These are phyloP conservation scores for Jordanella pulchra DNA, from an alignment of 2,797 vertebrate genomes.

Conservation along the genomic window DNA sequence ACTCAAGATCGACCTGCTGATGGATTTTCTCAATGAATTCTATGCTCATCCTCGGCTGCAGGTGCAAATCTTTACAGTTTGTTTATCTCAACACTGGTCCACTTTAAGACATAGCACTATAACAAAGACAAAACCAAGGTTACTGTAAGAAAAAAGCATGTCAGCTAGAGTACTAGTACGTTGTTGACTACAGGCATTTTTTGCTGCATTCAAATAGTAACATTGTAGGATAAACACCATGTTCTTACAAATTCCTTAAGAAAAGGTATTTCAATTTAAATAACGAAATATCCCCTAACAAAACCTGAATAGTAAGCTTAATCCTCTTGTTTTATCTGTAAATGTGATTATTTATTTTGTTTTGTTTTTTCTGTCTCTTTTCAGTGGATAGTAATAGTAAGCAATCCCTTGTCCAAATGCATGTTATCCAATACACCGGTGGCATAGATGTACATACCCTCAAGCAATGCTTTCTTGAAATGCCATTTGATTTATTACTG, in stretches of 20 bases:
- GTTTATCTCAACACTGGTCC: neutral
- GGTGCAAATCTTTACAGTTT: constrained; percentile 53
- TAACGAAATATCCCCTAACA: neutral
- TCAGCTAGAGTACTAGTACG: neutral
- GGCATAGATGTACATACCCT: too few relatives aligned
- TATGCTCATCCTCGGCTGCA: constrained; percentile 86
- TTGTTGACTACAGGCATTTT: neutral
- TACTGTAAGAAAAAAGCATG: neutral
- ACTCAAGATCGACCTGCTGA: constrained; percentile 86
- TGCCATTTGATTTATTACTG: too few relatives aligned
- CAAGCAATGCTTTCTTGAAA: too few relatives aligned
- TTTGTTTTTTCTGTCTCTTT: neutral
- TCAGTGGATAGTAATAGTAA: neutral
- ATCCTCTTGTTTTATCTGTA: neutral
- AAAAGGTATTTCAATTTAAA: neutral
- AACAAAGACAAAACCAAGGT: neutral
- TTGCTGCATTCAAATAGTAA: neutral
- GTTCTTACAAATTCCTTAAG: neutral
- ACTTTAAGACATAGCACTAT: neutral
- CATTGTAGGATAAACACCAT: neutral
- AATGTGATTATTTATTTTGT: too few relatives aligned
- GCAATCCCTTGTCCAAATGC: neutral
- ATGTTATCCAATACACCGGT: too few relatives aligned
- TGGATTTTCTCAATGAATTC: constrained; percentile 89
- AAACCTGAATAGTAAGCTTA: neutral